Percentiles rank a stretch among this genome's conserved stretches.
Conservation (phyloP, 2,888 invertebrate genomes). For the Scelioninae gen. 2 region DNA sequence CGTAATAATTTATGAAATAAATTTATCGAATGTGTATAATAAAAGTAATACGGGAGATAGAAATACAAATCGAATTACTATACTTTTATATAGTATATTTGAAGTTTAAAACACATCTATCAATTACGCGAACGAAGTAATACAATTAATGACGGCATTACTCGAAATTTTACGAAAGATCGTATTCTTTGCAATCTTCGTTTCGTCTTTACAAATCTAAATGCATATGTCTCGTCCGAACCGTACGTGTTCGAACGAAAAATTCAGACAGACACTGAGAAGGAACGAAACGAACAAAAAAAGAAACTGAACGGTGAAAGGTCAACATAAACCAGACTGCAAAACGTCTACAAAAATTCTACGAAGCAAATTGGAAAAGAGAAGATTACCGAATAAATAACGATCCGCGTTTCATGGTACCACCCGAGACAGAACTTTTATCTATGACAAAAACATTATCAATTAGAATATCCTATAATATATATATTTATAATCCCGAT, state of each 20-base stretch:
- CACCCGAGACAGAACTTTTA: conserved; percentile 30
- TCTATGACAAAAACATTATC: conserved; percentile 7
- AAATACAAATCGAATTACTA: no score
- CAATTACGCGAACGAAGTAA: conserved; percentile 68
- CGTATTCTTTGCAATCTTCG: conserved; percentile 59
- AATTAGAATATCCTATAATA: conserved; percentile 12
- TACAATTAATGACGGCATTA: conserved; percentile 72
- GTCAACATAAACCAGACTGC: conserved; percentile 21
- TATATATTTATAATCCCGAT: conserved; percentile 28
- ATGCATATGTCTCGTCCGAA: conserved; percentile 60
- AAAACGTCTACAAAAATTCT: conserved; percentile 49
- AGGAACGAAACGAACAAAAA: neutral
- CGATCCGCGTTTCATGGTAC: conserved; percentile 48
- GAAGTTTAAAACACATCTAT: conserved; percentile 73
- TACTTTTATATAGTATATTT: conserved; percentile 60
- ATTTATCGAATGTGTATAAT: no score
- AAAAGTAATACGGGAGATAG: no score
- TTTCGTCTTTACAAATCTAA: conserved; percentile 66
- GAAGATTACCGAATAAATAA: conserved; percentile 50
- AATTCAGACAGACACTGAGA: neutral
- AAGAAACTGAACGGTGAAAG: conserved; percentile 1
- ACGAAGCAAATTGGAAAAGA: conserved; percentile 62
- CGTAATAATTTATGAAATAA: no score
- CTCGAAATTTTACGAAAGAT: conserved; percentile 72
- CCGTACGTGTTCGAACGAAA: neutral